Conservation (phyloP, 2,888 invertebrate genomes). For the Drosophila paranaensis region DNA sequence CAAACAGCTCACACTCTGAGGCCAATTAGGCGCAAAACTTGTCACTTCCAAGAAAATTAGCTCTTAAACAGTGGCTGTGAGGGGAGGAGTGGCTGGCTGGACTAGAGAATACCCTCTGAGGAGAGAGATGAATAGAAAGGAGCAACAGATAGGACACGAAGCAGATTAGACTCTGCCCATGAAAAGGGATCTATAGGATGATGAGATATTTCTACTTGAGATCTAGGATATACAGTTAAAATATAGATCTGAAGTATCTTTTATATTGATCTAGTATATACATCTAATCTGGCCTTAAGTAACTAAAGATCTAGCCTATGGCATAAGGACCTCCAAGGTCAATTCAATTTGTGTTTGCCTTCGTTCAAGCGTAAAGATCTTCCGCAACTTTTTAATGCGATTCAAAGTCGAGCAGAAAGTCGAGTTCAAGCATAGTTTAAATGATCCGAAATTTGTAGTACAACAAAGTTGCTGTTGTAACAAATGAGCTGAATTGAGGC, state of each 20-base stretch:
- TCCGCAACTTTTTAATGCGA: conserved; percentile 22
- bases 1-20: conserved; percentile 1
- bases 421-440: conserved; percentile 50
- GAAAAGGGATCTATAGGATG: too few species aligned
- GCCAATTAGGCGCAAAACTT: conserved; percentile 46
- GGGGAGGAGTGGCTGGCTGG: not conserved
- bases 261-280: not conserved
- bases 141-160: too few species aligned
- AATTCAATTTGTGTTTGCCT: not conserved
- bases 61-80: conserved; percentile 15
- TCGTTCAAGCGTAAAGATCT: not conserved
- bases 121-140: too few species aligned
- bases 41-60: conserved; percentile 33
- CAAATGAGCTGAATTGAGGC: conserved; percentile 24
- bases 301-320: too few species aligned
- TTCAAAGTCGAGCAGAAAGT: conserved; percentile 11
- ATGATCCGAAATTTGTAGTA: conserved; percentile 57
- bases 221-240: not conserved
- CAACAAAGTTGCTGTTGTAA: conserved; percentile 44
- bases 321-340: not conserved
- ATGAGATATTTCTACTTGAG: too few species aligned
- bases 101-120: not conserved
- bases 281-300: not conserved
- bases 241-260: not conserved
- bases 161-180: too few species aligned